A percentile compares a stretch with the other conserved stretches of the same genome.
phyloP scores from a whole-genome alignment of 2,888 invertebrate genomes.

The Lithosia quadra region DNA sequence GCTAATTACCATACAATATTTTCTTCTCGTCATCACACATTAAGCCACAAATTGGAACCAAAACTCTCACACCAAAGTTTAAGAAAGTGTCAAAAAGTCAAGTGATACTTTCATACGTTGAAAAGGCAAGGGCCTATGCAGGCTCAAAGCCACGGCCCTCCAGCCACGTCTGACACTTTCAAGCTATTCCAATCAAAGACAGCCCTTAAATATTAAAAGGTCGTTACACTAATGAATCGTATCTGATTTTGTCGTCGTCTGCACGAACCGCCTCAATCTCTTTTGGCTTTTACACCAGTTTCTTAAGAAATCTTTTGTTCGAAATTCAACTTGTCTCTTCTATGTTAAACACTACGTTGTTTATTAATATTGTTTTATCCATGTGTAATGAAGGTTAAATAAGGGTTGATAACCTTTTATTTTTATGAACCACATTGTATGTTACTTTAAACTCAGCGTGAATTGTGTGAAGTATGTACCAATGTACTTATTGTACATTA shows the following conservation, averaged over 20 bases:
- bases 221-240: constrained; percentile 87
- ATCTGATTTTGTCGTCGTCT: constrained; percentile 82
- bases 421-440: neutral
- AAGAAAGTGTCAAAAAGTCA: constrained; percentile 66
- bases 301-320: constrained; percentile 73
- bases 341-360: constrained; percentile 34
- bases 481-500: too few relatives aligned
- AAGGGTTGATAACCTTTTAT: neutral
- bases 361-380: constrained; percentile 30
- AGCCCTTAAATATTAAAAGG: constrained; percentile 83
- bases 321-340: constrained; percentile 39
- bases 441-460: neutral
- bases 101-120: constrained; percentile 55
- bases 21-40: constrained; percentile 4
- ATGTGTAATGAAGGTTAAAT: neutral
- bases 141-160: constrained; percentile 65
- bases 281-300: constrained; percentile 69
- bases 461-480: neutral
- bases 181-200: constrained; percentile 81
- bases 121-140: constrained; percentile 58
- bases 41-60: constrained; percentile 14
- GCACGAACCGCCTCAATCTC: constrained; percentile 69
- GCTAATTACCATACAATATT: neutral
- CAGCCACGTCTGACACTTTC: constrained; percentile 76
- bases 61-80: constrained; percentile 44